Base-by-base conservation (phyloP, 2,797 vertebrate genomes). In the Acropternis orthonyx region DNA sequence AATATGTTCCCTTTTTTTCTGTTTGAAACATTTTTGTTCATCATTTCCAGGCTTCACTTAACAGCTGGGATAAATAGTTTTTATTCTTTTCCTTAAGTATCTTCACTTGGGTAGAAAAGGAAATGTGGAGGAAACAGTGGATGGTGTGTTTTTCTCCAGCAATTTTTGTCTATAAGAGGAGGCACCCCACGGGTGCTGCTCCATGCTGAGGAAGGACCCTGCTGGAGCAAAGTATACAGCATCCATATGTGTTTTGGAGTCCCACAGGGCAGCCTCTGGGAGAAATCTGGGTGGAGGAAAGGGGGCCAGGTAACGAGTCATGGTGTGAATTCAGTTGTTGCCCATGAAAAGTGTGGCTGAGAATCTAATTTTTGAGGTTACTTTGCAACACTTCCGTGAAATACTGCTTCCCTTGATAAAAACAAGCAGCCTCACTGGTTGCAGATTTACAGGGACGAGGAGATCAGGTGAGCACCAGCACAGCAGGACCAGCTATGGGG, bases 401-500 rank as follows among this genome's bases (percentile, higher is more conserved):
- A 34, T 41, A 21, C 1, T 5, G 2, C 48, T 65, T 75, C 28
- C 56, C 24, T 18, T 24, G 34, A n/a, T 13, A 36, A 54, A 44
- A 41, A 54, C 51, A 22, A 28, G 46, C 46, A 67, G 52, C 43
- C 61, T 62, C 12, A 0, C 0, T 0, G 0, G 0, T 22, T 49
- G 24, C 1, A 9, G 30, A 41, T 49, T n/a, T 56, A 22, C 63
- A 16, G 0, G 0, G 43, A 30, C 0, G 9, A 82, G 56, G 41
- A 52, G 30, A 75, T 17, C 9, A 11, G 62, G 23, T 54, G 49
- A 41, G 34, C 30, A 14, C 0, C 2, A 71, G 39, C 46, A 19
- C 59, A 37, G 71, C 0, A 0, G 26, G 41, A 27, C n/a, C 8
- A 7, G 59, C 30, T 19, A 9, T 0, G 4, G 68, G 48, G 30